These are phyloP conservation scores for Lepus europaeus DNA, from an alignment of 2,113 vertebrate species.

Conservation along the genomic window DNA sequence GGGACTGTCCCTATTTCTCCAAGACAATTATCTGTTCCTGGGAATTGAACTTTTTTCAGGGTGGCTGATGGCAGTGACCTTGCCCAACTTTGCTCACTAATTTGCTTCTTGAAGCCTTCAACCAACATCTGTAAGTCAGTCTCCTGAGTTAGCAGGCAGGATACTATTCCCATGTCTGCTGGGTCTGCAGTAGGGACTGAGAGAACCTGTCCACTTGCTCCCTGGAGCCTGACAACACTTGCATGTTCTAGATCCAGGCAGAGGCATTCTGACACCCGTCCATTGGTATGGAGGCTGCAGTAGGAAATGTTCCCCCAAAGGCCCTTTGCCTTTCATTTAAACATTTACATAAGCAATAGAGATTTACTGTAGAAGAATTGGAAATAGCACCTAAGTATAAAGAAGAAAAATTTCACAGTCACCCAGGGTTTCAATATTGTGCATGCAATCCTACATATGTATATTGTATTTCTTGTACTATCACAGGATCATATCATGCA, in stretches of 20 bases:
- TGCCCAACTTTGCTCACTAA: background rate
- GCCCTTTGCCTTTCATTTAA: slow-evolving; percentile 1
- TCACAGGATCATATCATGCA: background rate
- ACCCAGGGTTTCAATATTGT: background rate
- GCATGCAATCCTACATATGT: background rate
- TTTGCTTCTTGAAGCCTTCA: background rate
- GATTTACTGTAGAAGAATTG: background rate
- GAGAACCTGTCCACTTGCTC: background rate
- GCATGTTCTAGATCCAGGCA: background rate
- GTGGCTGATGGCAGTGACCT: background rate
- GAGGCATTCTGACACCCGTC: background rate
- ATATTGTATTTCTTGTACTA: background rate
- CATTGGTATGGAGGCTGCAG: background rate
- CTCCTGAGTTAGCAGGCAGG: background rate
- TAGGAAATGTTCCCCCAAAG: background rate
- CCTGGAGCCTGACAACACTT: background rate
- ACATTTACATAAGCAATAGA: background rate
- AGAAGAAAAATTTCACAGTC: background rate
- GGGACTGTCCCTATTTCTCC: background rate
- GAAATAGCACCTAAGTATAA: background rate
- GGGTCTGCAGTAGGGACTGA: background rate
- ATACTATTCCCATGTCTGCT: background rate
- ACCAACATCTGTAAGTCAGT: background rate
- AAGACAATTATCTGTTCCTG: background rate
- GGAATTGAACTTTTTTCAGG: background rate